These are phyloP conservation scores for Chaenocephalus aceratus DNA, from an alignment of 2,113 vertebrate species.

Conservation along the genomic window DNA sequence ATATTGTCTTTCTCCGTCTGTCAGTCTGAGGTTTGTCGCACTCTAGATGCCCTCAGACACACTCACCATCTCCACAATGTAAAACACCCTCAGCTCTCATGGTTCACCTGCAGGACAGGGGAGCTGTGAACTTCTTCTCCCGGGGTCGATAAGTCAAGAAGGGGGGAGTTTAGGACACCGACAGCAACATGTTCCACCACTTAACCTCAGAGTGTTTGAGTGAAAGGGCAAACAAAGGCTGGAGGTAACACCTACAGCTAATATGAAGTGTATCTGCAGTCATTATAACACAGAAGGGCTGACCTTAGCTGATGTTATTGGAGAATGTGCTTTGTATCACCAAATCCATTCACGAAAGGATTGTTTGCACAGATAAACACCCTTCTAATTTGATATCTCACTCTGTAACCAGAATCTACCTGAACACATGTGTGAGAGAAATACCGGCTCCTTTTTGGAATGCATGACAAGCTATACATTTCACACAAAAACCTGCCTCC, in stretches of 20 bases:
- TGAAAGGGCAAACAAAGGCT: slow-evolving; percentile 57
- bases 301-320: slow-evolving; percentile 32
- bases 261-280: slow-evolving; percentile 53
- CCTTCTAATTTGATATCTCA: slow-evolving; percentile 62
- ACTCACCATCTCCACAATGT: slow-evolving; percentile 33
- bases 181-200: slow-evolving; percentile 47
- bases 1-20: slow-evolving; percentile 28
- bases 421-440: slow-evolving; percentile 40
- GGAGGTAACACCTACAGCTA: slow-evolving; percentile 41
- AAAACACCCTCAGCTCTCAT: slow-evolving; percentile 40
- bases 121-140: slow-evolving; percentile 25
- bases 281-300: slow-evolving; percentile 32
- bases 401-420: slow-evolving; percentile 30
- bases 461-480: slow-evolving; percentile 48
- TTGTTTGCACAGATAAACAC: slow-evolving; percentile 69
- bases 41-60: slow-evolving; percentile 65
- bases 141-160: slow-evolving; percentile 23
- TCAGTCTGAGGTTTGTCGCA: slow-evolving; percentile 57
- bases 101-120: slow-evolving; percentile 72
- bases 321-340: slow-evolving; percentile 15
- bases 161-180: slow-evolving; percentile 7
- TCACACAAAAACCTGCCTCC: slow-evolving; percentile 51
- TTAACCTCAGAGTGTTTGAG: slow-evolving; percentile 51
- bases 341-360: slow-evolving; percentile 40
- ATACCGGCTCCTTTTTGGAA: slow-evolving; percentile 37